phyloP scores from a whole-genome alignment of 2,888 invertebrate species.

The Teleiodes luculella region DNA sequence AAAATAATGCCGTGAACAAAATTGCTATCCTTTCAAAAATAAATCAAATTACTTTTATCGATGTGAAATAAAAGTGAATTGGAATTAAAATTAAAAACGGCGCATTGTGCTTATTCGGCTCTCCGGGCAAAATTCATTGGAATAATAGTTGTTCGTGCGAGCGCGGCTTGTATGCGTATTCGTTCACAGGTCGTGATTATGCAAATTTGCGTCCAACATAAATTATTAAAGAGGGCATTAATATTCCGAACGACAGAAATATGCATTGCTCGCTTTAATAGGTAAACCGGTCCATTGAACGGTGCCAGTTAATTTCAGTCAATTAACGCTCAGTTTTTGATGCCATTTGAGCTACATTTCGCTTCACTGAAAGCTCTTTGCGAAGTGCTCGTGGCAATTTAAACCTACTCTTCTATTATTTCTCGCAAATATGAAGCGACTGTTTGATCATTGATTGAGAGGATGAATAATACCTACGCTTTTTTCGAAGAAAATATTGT shows the following conservation, averaged over 20 bases:
- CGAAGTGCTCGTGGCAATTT: too few relatives aligned
- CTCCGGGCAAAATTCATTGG: constrained; percentile 63
- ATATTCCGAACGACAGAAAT: constrained; percentile 74
- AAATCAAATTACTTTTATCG: constrained; percentile 29
- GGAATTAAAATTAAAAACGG: constrained; percentile 31
- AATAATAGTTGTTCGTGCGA: constrained; percentile 61
- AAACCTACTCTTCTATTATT: too few relatives aligned
- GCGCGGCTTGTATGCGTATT: constrained; percentile 43
- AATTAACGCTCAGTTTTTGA: constrained; percentile 38
- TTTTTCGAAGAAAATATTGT: too few relatives aligned
- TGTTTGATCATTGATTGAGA: too few relatives aligned
- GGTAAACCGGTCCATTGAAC: constrained; percentile 48
- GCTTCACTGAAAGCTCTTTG: too few relatives aligned
- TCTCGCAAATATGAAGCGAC: too few relatives aligned
- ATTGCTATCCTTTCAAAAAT: constrained; percentile 23
- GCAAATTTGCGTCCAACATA: constrained; percentile 75
- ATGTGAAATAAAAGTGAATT: constrained; percentile 26
- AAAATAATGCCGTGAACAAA: constrained; percentile 16
- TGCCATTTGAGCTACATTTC: not conserved
- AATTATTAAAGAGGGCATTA: constrained; percentile 76
- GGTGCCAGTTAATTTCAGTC: constrained; percentile 37
- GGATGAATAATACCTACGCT: too few relatives aligned
- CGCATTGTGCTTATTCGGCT: constrained; percentile 30
- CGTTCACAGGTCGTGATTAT: constrained; percentile 71
- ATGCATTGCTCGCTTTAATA: constrained; percentile 69